Evolutionary conservation across 1,140 invertebrate genomes (phyloP).

Genomic region (Drosophila takahashii): DNA sequence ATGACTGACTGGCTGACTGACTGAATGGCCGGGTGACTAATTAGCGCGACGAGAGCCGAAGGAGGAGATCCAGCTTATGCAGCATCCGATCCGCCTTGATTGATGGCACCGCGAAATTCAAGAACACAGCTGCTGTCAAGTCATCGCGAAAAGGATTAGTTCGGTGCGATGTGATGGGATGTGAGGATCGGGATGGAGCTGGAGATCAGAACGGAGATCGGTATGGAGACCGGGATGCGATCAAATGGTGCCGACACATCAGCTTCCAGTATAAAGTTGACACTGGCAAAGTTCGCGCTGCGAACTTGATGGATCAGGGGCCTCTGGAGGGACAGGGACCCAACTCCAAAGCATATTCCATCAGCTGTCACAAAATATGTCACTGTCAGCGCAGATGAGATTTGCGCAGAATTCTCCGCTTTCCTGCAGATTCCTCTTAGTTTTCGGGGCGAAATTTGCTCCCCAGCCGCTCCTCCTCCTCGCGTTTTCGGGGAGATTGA

Average conservation of each 20-base stretch:
- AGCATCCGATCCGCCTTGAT: conserved; percentile 68
- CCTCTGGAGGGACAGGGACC: conserved; percentile 28
- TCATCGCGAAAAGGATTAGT: conserved; percentile 84
- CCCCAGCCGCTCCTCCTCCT: conserved; percentile 2
- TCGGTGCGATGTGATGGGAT: conserved; percentile 30
- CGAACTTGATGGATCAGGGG: conserved; percentile 68
- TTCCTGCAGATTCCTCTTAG: conserved; percentile 35
- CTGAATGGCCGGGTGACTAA: conserved; percentile 68
- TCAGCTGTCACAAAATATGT: conserved; percentile 84
- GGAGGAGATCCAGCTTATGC: conserved; percentile 19
- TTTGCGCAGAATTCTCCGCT: conserved; percentile 60
- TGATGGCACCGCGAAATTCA: conserved; percentile 84
- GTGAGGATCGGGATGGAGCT: background rate
- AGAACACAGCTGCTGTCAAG: conserved; percentile 83
- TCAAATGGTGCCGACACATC: conserved; percentile 81
- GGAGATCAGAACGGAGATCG: background rate
- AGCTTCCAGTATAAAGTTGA: conserved; percentile 80
- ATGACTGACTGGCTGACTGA: conserved; percentile 28
- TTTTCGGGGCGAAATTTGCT: conserved; percentile 40
- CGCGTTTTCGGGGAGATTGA: conserved; percentile 71
- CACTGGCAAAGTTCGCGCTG: conserved; percentile 63
- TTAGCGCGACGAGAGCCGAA: conserved; percentile 65
- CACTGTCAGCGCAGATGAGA: conserved; percentile 80
- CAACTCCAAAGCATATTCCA: conserved; percentile 80
- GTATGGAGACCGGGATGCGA: conserved; percentile 29